phyloP scores from a whole-genome alignment of 2,113 vertebrate species.

The Orycteropus afer region DNA sequence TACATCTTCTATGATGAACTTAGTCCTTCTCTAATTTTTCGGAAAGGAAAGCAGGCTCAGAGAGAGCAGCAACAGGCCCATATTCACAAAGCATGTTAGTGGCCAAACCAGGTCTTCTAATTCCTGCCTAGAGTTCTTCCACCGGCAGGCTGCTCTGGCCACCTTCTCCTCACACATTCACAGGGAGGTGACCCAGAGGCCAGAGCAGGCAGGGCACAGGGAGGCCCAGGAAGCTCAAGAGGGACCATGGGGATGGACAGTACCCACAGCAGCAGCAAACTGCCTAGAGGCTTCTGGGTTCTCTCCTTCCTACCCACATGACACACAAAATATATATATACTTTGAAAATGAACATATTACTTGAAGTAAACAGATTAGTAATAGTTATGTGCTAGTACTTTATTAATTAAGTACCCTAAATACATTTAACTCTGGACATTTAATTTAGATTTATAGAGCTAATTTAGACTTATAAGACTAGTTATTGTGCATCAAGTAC shows the following conservation, averaged over 20 bases:
- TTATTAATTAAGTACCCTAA: conserved; percentile 85
- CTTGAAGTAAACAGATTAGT: conserved; percentile 86
- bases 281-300: background rate
- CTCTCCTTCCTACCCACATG: conserved; percentile 64
- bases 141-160: background rate
- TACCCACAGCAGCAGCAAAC: background rate
- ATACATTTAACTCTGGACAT: conserved; percentile 80
- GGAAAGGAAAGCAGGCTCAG: background rate
- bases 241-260: background rate
- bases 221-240: background rate
- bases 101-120: background rate
- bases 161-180: background rate
- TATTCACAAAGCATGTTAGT: background rate
- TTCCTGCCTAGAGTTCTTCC: background rate
- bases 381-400: conserved; percentile 84
- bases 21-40: background rate
- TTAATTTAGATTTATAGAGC: conserved; percentile 85
- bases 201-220: background rate
- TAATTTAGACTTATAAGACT: conserved; percentile 85
- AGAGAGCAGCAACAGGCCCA: background rate
- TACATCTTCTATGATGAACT: background rate
- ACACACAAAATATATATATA: conserved; percentile 82
- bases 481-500: conserved; percentile 82
- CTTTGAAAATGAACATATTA: conserved; percentile 82
- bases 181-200: background rate